Conservation (phyloP, 2,113 vertebrate genomes). For the Tachysurus fulvidraco region DNA sequence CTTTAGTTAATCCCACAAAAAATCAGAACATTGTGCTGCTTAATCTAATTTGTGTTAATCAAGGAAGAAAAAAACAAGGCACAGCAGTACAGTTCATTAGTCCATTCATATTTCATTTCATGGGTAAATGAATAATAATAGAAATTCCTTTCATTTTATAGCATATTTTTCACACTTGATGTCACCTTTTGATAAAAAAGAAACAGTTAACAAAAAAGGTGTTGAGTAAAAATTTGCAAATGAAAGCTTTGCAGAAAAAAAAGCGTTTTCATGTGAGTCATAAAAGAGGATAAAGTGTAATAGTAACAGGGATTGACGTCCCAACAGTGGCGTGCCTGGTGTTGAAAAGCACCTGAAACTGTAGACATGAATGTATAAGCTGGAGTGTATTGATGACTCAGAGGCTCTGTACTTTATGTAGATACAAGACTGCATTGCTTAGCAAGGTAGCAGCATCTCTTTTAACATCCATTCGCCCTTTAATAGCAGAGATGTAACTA, state of each 20-base stretch:
- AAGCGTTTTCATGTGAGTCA: background rate
- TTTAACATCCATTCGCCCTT: background rate
- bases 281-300: background rate
- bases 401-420: background rate
- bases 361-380: background rate
- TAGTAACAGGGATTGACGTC: background rate
- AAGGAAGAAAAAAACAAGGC: background rate
- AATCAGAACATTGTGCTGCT: background rate
- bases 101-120: slow-evolving; percentile 10
- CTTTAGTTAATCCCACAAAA: background rate
- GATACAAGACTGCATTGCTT: background rate
- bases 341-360: background rate
- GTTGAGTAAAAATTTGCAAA: background rate
- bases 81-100: background rate
- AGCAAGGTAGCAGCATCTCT: background rate
- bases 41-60: slow-evolving; percentile 2
- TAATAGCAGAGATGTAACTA: background rate
- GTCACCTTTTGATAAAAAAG: background rate
- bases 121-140: background rate
- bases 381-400: background rate
- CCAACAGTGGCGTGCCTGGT: background rate
- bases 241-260: background rate
- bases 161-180: background rate
- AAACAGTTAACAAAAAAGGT: background rate
- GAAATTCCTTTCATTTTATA: background rate